phyloP scores from a whole-genome alignment of 2,113 vertebrate genomes.

The Elanus axillaris region DNA sequence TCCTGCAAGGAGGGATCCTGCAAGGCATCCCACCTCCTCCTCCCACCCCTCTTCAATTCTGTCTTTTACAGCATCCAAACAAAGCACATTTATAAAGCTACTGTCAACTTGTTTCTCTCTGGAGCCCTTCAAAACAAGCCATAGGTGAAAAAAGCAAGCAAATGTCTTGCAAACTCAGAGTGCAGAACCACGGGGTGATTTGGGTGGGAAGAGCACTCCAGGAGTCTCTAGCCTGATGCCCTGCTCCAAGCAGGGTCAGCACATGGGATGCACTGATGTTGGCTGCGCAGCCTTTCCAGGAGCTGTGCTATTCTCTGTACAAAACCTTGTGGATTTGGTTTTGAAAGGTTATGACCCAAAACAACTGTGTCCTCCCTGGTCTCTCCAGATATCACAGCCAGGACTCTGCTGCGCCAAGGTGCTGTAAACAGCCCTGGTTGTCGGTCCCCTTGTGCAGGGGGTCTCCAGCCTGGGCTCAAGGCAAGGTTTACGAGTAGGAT shows the following conservation, averaged over 20 bases:
- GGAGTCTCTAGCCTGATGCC: neutral
- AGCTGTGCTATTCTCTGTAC: neutral
- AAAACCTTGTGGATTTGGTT: neutral
- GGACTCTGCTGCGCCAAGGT: neutral
- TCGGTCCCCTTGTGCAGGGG: neutral
- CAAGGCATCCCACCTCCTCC: neutral
- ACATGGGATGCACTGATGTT: accelerated
- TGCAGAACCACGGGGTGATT: neutral
- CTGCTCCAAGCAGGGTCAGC: neutral
- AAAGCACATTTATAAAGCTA: neutral
- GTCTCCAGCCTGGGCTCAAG: neutral
- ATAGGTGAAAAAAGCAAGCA: neutral
- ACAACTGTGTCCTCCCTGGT: accelerated
- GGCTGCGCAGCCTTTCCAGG: neutral
- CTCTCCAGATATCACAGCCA: too few species aligned
- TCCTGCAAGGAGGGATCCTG: too few species aligned
- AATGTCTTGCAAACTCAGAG: neutral
- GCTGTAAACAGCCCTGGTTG: neutral
- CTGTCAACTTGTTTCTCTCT: neutral
- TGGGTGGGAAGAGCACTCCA: neutral
- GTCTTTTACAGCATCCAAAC: neutral
- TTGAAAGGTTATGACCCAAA: neutral
- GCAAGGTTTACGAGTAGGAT: neutral
- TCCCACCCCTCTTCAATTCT: neutral
- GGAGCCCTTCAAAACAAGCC: neutral